Evolutionary conservation across 2,888 invertebrate species (phyloP), one percentile per base, ranked within the genome.

Genomic region (Spialia ferax): DNA sequence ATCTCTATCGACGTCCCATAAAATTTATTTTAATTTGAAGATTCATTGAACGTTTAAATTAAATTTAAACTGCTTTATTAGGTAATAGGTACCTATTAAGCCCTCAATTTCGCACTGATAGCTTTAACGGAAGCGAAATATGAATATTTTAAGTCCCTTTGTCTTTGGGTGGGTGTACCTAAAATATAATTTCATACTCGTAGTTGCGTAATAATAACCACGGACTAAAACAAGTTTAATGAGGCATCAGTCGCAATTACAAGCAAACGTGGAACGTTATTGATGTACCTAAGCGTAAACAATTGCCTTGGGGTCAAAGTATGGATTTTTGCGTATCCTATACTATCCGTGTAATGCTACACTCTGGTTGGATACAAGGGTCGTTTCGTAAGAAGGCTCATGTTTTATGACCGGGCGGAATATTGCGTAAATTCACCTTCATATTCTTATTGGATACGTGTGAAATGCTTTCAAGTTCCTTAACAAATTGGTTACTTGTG

Each of bases 151-250:
- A 83, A 80, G 11, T 48, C 4, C 48, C 20, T 48, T 48, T 48
- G 5, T 83, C 78, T 81, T 78, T 71, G 71, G 79, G 78, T 85
- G 80, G 82, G 74, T 82, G 77, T 77, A 79, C 78, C n/a, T n/a
- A n/a, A n/a, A n/a, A n/a, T 79, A 78, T 86, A 86, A 85, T 84
- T 86, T 85, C n/a, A n/a, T n/a, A n/a, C n/a, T n/a, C n/a, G 84
- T 82, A 80, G 79, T 83, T 81, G 83, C 83, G 83, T 84, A 85
- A 83, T 84, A 84, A 85, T 86, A 83, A 87, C 81, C 76, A 82
- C 79, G 76, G 80, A 80, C 83, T 23, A 10, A 84, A 84, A 80
- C 81, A 83, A 74, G 81, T 79, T 88, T 85, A 87, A 86, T 86
- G 85, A 87, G 86, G 84, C 84, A 81, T 82, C 80, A 74, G 77